These are phyloP conservation scores for Epizoanthus scotinus DNA, from an alignment of 92 coral and sea anemone genomes.

Conservation along the genomic window DNA sequence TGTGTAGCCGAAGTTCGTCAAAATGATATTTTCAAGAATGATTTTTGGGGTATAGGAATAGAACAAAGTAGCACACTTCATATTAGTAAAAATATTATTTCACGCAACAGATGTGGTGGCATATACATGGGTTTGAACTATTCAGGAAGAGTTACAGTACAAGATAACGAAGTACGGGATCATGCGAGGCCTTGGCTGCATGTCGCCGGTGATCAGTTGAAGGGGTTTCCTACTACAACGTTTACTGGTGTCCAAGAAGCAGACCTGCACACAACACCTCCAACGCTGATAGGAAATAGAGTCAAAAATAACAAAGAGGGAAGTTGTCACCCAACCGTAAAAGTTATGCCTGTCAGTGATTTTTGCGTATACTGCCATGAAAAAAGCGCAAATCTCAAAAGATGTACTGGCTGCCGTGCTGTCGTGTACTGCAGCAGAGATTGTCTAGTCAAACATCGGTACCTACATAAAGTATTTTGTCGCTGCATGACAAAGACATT, in stretches of 20 bases:
- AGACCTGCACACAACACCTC: conserved; percentile 9
- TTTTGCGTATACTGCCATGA: conserved; percentile 48
- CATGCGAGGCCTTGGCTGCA: conserved; percentile 65
- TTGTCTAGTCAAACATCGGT: conserved; percentile 51
- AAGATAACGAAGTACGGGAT: conserved; percentile 50
- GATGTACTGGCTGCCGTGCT: conserved; percentile 50
- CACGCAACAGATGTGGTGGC: conserved; percentile 70
- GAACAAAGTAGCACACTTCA: conserved; percentile 40
- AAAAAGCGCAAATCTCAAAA: conserved; percentile 1
- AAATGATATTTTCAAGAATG: conserved; percentile 65
- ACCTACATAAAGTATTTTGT: conserved; percentile 56
- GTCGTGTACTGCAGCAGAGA: conserved; percentile 58
- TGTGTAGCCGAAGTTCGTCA: conserved; percentile 8
- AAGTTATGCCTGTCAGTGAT: conserved; percentile 4
- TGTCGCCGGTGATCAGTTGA: background rate
- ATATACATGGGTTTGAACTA: conserved; percentile 42
- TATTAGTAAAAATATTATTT: conserved; percentile 48
- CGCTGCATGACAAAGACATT: conserved; percentile 37
- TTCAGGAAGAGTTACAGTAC: conserved; percentile 51
- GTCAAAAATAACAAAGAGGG: conserved; percentile 38
- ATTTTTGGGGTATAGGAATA: conserved; percentile 54
- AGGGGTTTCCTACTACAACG: background rate
- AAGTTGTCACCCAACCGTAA: conserved; percentile 46
- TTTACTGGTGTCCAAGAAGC: background rate
- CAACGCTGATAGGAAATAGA: conserved; percentile 42